Conservation (phyloP, 2,888 invertebrate species). For the Lasioglossum villosulum region DNA sequence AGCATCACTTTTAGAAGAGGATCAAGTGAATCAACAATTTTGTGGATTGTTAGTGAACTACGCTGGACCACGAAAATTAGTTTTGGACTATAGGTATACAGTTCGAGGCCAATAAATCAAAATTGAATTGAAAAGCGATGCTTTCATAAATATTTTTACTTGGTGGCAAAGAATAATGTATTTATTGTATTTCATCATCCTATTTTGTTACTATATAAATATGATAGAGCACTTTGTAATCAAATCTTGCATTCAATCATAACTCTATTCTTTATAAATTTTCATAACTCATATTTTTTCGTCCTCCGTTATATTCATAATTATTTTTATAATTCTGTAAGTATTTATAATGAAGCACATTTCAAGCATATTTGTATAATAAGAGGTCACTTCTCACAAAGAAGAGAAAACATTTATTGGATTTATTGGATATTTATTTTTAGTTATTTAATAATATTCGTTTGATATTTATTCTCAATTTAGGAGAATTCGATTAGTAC, state of each 20-base stretch:
- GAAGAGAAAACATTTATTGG: neutral
- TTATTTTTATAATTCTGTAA: neutral
- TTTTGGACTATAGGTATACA: neutral
- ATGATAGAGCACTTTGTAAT: neutral
- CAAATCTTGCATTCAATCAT: neutral
- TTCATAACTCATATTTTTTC: neutral
- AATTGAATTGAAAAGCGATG: neutral
- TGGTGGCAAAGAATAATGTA: neutral
- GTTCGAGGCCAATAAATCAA: neutral
- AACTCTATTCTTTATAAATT: no score
- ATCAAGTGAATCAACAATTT: no score
- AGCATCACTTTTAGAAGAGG: neutral
- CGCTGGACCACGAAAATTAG: neutral
- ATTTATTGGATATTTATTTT: no score
- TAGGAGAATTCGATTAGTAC: neutral
- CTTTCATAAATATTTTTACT: neutral
- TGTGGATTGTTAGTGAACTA: neutral
- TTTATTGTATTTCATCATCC: no score
- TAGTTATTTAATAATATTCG: neutral
- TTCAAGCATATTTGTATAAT: neutral
- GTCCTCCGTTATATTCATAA: neutral
- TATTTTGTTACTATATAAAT: neutral
- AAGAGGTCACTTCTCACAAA: neutral
- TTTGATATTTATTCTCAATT: neutral
- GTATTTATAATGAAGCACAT: neutral